Evolutionary conservation across 2,888 invertebrate species (phyloP).

Genomic region (Spicauda simplicius): DNA sequence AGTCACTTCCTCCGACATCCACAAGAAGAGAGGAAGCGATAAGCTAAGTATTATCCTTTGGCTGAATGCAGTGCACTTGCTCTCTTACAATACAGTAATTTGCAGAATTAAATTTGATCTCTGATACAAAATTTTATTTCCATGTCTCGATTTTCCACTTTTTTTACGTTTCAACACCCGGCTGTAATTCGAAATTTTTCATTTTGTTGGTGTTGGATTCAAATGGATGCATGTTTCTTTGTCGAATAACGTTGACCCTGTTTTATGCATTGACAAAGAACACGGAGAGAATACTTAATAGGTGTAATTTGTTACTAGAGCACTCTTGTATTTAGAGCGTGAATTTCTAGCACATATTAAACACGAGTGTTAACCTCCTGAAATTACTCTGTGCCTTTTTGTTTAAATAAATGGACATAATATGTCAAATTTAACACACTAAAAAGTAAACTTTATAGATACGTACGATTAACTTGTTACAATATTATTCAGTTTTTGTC

Average conservation of each 20-base stretch:
- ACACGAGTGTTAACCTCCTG: background rate
- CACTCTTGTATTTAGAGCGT: slow-evolving; percentile 31
- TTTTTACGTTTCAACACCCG: slow-evolving; percentile 11
- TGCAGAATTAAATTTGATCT: slow-evolving; percentile 19
- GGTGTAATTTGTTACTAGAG: slow-evolving; percentile 32
- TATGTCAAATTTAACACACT: no score
- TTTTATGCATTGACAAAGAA: slow-evolving; percentile 36
- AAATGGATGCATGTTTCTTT: slow-evolving; percentile 28
- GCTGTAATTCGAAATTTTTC: slow-evolving; percentile 17
- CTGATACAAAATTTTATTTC: slow-evolving; percentile 15
- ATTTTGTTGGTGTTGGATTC: slow-evolving; percentile 14
- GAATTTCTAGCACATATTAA: slow-evolving; percentile 23
- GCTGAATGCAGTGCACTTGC: slow-evolving; percentile 1
- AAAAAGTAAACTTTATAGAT: no score
- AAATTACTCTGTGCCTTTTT: background rate
- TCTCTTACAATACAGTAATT: background rate
- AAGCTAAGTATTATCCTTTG: no score
- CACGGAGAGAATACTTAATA: slow-evolving; percentile 31
- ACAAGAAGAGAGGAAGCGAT: no score
- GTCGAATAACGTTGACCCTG: slow-evolving; percentile 22
- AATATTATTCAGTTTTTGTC: no score
- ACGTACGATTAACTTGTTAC: no score
- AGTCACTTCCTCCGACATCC: no score
- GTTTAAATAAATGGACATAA: background rate
- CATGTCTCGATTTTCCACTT: background rate